Percentiles rank a stretch among this genome's conserved stretches.
phyloP scores from a whole-genome alignment of 2,113 vertebrate species.

The Rhinoptilus africanus region DNA sequence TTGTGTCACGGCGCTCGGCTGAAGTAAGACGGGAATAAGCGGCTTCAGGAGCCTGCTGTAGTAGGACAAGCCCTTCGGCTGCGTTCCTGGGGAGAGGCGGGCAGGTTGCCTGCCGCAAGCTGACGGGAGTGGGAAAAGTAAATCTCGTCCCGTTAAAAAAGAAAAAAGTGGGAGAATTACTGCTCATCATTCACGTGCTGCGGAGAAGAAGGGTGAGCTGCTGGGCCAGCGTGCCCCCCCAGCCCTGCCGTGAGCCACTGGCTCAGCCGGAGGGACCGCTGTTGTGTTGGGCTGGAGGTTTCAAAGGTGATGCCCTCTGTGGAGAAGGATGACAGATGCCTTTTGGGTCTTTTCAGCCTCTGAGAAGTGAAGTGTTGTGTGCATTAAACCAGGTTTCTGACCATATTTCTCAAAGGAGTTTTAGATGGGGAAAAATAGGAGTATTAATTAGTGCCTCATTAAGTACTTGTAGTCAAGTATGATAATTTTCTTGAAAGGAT shows the following conservation, averaged over 20 bases:
- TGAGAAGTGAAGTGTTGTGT: background rate
- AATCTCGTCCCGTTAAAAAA: background rate
- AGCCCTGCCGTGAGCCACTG: background rate
- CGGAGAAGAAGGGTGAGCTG: background rate
- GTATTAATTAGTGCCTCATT: constrained; percentile 67
- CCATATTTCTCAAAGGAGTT: constrained; percentile 66
- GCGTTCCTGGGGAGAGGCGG: background rate
- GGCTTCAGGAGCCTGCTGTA: background rate
- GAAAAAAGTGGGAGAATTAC: background rate
- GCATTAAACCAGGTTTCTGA: constrained; percentile 36
- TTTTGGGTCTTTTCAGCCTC: background rate
- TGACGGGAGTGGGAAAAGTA: background rate
- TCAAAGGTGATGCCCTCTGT: background rate
- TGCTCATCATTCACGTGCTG: background rate
- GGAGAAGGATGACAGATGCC: background rate
- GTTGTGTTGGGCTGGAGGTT: background rate
- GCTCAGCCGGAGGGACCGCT: background rate
- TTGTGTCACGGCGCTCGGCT: background rate
- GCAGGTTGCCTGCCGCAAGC: background rate
- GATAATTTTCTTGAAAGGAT: constrained; percentile 64
- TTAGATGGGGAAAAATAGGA: constrained; percentile 16
- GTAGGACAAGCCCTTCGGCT: background rate
- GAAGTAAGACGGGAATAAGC: background rate
- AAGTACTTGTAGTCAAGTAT: constrained; percentile 58
- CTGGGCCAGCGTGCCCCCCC: background rate